Evolutionary conservation across 2,113 vertebrate species (phyloP).

Genomic region (Ivindomyrus marchei): DNA sequence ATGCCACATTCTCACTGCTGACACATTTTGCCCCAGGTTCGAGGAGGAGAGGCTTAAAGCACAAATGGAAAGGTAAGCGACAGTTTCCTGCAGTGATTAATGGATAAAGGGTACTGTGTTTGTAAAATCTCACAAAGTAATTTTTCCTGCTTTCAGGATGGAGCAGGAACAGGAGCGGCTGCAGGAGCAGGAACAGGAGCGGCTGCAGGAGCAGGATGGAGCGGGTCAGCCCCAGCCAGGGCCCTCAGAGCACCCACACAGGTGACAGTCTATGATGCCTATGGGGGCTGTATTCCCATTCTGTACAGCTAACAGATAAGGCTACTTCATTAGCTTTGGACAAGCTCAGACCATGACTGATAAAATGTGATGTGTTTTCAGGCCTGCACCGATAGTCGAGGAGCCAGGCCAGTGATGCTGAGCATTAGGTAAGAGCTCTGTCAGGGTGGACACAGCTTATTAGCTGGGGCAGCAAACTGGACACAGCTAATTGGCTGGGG

Average conservation of each 20-base stretch:
- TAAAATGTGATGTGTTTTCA: constrained; percentile 11
- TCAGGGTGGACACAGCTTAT: not conserved
- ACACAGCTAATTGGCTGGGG: not conserved
- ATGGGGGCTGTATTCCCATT: not conserved
- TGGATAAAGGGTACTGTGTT: not conserved
- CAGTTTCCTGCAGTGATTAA: not conserved
- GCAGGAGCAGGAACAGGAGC: constrained; percentile 49
- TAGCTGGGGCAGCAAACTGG: not conserved
- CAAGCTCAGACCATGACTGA: not conserved
- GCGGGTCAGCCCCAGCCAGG: constrained; percentile 41
- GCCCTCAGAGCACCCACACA: constrained; percentile 42
- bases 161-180: constrained; percentile 54
- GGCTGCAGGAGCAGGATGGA: constrained; percentile 52
- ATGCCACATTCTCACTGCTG: not conserved
- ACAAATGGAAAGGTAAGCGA: constrained; percentile 72
- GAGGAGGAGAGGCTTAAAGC: constrained; percentile 80
- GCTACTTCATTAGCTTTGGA: not conserved
- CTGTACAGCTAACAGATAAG: not conserved
- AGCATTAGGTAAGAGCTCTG: constrained; percentile 24
- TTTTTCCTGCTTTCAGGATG: constrained; percentile 38
- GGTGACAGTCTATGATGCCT: constrained; percentile 42
- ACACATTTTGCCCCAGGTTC: constrained; percentile 56
- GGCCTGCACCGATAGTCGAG: constrained; percentile 26
- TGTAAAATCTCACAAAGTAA: not conserved
- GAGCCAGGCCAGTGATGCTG: constrained; percentile 31